Evolutionary conservation across 2,797 vertebrate genomes (phyloP).

Genomic region (Pangasius djambal): DNA sequence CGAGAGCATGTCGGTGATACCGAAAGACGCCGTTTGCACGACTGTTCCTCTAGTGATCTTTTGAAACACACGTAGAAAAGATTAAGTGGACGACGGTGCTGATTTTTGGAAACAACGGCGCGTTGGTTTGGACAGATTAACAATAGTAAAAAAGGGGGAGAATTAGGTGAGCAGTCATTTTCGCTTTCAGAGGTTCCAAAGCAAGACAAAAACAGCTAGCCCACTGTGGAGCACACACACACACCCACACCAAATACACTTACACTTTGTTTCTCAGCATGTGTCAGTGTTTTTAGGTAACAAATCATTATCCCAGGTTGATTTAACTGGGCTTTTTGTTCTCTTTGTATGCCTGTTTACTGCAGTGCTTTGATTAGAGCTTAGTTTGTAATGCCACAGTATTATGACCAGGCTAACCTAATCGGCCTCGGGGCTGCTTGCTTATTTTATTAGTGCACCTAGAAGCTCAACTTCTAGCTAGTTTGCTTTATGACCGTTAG

Average conservation of each 20-base stretch:
- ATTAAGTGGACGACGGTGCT: constrained; percentile 31
- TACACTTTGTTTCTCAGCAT: neutral
- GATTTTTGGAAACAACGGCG: constrained; percentile 51
- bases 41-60: constrained; percentile 28
- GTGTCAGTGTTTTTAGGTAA: constrained; percentile 1
- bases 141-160: constrained; percentile 37
- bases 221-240: neutral
- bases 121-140: constrained; percentile 52
- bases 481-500: neutral
- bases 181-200: constrained; percentile 30
- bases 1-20: constrained; percentile 52
- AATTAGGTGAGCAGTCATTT: constrained; percentile 59
- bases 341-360: constrained; percentile 24
- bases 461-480: neutral
- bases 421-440: neutral
- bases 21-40: constrained; percentile 38
- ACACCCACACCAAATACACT: neutral
- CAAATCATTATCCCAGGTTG: neutral
- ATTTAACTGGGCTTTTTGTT: constrained; percentile 9
- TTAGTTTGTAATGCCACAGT: constrained; percentile 37
- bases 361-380: constrained; percentile 24
- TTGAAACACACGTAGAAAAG: constrained; percentile 28
- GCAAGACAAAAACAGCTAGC: constrained; percentile 27
- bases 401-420: neutral
- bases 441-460: neutral